Evolutionary conservation across 2,113 vertebrate species (phyloP).

Genomic region (Scalopus aquaticus): DNA sequence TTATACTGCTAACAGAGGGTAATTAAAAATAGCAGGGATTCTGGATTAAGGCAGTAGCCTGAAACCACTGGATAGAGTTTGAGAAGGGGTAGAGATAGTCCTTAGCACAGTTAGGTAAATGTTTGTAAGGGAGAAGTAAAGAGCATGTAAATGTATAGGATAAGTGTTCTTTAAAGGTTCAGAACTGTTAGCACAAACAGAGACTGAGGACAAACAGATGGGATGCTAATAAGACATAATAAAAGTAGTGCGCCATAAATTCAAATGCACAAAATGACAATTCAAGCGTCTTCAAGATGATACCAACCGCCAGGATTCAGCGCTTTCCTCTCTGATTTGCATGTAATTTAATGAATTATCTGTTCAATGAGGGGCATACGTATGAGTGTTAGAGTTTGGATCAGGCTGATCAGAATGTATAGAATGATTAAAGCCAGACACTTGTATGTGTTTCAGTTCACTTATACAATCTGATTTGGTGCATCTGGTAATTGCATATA

Average conservation of each 20-base stretch:
- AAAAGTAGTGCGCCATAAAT: neutral
- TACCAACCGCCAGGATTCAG: neutral
- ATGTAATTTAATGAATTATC: neutral
- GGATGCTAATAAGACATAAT: neutral
- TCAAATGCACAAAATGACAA: neutral
- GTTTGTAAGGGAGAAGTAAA: neutral
- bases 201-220: neutral
- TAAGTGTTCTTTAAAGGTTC: neutral
- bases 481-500: constrained; percentile 35
- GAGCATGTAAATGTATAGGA: neutral
- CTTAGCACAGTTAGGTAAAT: neutral
- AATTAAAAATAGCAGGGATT: constrained; percentile 23
- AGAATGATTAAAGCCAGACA: neutral
- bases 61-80: neutral
- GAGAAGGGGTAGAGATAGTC: neutral
- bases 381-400: neutral
- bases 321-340: neutral
- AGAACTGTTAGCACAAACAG: neutral
- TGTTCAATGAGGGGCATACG: neutral
- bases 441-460: neutral
- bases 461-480: neutral
- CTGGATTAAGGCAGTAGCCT: neutral
- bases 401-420: neutral
- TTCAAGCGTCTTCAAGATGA: neutral
- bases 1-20: constrained; percentile 21